Evolutionary conservation across 2,888 invertebrate genomes (phyloP).

Genomic region (Torymus auratus): DNA sequence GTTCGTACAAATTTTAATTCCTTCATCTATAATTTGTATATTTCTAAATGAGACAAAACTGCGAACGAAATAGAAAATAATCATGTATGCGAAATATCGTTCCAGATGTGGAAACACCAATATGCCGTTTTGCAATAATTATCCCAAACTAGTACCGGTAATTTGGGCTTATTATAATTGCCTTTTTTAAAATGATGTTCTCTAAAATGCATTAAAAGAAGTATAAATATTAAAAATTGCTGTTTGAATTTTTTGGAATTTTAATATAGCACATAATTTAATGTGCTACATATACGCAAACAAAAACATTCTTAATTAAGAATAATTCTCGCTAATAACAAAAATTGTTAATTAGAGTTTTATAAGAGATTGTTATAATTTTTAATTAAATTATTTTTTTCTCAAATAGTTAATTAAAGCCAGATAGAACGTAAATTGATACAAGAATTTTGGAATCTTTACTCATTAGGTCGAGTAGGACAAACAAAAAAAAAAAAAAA

Average conservation of each 20-base stretch:
- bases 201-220: no score
- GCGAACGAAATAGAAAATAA: slow-evolving; percentile 36
- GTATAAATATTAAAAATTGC: no score
- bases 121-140: slow-evolving; percentile 25
- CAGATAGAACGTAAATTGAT: no score
- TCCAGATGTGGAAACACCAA: slow-evolving; percentile 22
- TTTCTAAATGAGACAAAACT: slow-evolving; percentile 37
- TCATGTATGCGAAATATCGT: slow-evolving; percentile 23
- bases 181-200: slow-evolving; percentile 15
- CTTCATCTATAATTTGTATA: slow-evolving; percentile 57
- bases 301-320: not conserved
- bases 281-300: no score
- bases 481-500: no score
- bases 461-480: no score
- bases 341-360: slow-evolving; percentile 5
- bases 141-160: slow-evolving; percentile 15
- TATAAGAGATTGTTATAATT: not conserved
- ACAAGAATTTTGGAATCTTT: not conserved
- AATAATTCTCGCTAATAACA: not conserved
- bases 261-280: no score
- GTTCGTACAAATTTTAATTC: slow-evolving; percentile 61
- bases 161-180: not conserved
- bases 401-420: not conserved
- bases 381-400: slow-evolving; percentile 12
- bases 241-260: no score